Percentiles rank a stretch among this genome's conserved stretches.
phyloP scores from a whole-genome alignment of 2,113 vertebrate genomes.

The Microcebus tavaratra region DNA sequence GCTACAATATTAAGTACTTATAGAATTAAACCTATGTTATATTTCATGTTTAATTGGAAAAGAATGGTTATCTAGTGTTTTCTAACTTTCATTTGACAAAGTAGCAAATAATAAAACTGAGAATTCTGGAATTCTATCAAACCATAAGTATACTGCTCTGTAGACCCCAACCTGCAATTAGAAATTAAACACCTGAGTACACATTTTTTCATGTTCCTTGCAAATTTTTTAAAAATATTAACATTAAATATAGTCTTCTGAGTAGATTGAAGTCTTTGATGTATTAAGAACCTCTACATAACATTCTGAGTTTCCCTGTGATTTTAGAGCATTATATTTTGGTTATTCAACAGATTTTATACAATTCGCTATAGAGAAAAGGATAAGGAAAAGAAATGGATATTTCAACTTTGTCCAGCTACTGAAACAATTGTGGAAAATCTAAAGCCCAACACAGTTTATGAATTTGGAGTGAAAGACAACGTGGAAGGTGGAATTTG shows the following conservation, averaged over 20 bases:
- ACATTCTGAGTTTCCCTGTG: background rate
- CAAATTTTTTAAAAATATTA: background rate
- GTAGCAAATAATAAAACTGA: background rate
- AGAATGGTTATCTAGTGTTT: background rate
- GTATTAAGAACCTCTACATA: background rate
- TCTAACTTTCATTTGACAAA: slow-evolving; percentile 5
- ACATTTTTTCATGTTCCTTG: background rate
- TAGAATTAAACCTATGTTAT: background rate
- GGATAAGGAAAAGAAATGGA: slow-evolving; percentile 93
- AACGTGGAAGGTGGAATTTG: slow-evolving; percentile 89
- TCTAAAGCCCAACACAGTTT: slow-evolving; percentile 92
- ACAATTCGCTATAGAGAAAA: slow-evolving; percentile 97
- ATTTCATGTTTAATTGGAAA: background rate
- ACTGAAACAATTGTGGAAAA: slow-evolving; percentile 95
- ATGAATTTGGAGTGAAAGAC: slow-evolving; percentile 96
- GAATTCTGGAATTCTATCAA: background rate
- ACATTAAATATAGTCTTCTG: background rate
- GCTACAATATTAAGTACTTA: background rate
- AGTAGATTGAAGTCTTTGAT: background rate
- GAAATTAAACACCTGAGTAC: background rate
- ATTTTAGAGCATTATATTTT: slow-evolving; percentile 26
- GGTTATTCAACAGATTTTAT: slow-evolving; percentile 88
- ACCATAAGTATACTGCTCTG: background rate
- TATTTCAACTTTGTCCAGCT: slow-evolving; percentile 94
- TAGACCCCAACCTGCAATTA: background rate